These are phyloP conservation scores for Saguinus midas DNA, from an alignment of 2,113 vertebrate genomes.

Conservation along the genomic window DNA sequence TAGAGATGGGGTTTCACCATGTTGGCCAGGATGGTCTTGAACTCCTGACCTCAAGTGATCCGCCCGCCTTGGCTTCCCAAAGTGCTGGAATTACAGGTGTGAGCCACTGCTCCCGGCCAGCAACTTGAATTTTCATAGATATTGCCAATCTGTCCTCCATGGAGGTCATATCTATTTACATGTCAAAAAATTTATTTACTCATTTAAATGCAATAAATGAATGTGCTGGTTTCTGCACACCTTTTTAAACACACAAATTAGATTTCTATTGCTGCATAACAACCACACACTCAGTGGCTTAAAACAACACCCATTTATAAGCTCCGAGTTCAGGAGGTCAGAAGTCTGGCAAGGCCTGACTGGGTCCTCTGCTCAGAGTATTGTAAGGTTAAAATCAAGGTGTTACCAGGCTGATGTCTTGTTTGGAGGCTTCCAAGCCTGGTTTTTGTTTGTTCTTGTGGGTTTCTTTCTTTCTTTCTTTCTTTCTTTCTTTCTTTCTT, in stretches of 20 bases:
- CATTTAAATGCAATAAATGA: neutral
- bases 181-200: too few relatives aligned
- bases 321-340: conserved; percentile 4
- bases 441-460: neutral
- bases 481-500: too few relatives aligned
- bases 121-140: conserved; percentile 50
- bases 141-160: neutral
- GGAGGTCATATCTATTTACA: conserved; percentile 9
- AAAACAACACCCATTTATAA: conserved; percentile 45
- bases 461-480: too few relatives aligned
- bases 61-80: too few relatives aligned
- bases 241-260: conserved; percentile 48
- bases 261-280: conserved; percentile 24
- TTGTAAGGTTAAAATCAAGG: neutral
- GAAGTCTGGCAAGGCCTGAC: neutral
- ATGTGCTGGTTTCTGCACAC: conserved; percentile 13
- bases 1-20: too few relatives aligned
- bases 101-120: neutral
- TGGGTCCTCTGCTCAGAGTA: neutral
- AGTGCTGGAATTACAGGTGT: too few relatives aligned
- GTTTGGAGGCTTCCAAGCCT: neutral
- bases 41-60: too few relatives aligned
- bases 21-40: too few relatives aligned
- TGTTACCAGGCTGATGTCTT: neutral
- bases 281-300: conserved; percentile 35